These are phyloP conservation scores for Lepisosteus osseus DNA, from an alignment of 2,113 vertebrate genomes.

Conservation along the genomic window DNA sequence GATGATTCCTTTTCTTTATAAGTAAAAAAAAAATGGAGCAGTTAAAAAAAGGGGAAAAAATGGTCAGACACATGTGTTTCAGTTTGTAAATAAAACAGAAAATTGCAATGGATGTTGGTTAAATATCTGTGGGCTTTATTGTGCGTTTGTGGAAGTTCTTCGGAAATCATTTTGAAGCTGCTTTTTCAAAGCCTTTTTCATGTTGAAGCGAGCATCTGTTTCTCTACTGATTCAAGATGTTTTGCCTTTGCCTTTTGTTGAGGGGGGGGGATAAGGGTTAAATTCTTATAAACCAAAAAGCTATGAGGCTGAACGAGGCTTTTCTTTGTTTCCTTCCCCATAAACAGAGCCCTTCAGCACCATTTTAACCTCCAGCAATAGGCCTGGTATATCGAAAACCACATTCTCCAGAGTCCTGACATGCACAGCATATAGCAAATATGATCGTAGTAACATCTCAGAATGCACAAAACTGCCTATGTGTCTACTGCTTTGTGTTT, in stretches of 20 bases:
- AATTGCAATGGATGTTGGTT: constrained; percentile 66
- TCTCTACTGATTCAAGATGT: constrained; percentile 64
- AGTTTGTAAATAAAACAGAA: constrained; percentile 70
- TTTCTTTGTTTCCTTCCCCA: not conserved
- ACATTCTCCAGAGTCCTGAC: too few species aligned
- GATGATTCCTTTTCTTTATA: constrained; percentile 3
- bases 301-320: constrained; percentile 18
- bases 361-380: too few species aligned
- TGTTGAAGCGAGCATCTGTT: constrained; percentile 67
- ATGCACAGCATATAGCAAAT: too few species aligned
- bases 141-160: constrained; percentile 64
- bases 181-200: constrained; percentile 60
- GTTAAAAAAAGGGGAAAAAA: constrained; percentile 22
- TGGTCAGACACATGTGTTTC: constrained; percentile 60
- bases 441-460: too few species aligned
- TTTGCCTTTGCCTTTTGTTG: constrained; percentile 44
- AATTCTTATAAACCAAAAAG: constrained; percentile 33
- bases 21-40: not conserved
- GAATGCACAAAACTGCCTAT: too few species aligned
- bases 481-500: too few species aligned
- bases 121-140: constrained; percentile 66
- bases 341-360: not conserved
- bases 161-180: constrained; percentile 58
- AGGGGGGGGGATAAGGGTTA: constrained; percentile 22
- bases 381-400: too few species aligned